Evolutionary conservation across 2,113 vertebrate species (phyloP).

Genomic region (Rhea pennata): DNA sequence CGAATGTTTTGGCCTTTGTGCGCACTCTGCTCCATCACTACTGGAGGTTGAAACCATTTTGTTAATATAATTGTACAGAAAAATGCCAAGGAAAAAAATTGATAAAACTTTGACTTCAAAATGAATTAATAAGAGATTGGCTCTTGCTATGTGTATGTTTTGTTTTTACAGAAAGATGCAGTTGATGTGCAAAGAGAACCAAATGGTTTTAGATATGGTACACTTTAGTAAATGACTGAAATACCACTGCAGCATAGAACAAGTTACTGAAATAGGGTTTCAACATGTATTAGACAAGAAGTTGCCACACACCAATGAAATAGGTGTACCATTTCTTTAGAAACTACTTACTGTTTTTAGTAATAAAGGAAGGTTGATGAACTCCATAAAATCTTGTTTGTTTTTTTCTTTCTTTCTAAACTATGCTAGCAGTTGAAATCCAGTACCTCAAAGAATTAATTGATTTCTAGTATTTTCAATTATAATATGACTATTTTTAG

Average conservation of each 20-base stretch:
- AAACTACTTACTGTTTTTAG: not conserved
- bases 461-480: not conserved
- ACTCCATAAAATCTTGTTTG: not conserved
- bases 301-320: not conserved
- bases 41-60: not conserved
- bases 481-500: not conserved
- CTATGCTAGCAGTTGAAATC: not conserved
- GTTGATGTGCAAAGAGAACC: not conserved
- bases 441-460: not conserved
- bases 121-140: not conserved
- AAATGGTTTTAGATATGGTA: not conserved
- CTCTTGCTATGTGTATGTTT: not conserved
- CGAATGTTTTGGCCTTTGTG: not conserved
- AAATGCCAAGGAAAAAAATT: not conserved
- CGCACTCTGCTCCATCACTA: not conserved
- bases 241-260: not conserved
- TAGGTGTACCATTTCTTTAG: not conserved
- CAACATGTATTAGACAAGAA: not conserved
- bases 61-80: not conserved
- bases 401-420: constrained; percentile 9
- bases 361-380: not conserved
- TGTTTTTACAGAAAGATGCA: not conserved
- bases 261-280: not conserved
- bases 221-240: not conserved
- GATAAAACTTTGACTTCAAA: not conserved